Evolutionary conservation across 1,140 invertebrate species (phyloP), one percentile per base, ranked within the genome.

Genomic region (Augochlora pura): DNA sequence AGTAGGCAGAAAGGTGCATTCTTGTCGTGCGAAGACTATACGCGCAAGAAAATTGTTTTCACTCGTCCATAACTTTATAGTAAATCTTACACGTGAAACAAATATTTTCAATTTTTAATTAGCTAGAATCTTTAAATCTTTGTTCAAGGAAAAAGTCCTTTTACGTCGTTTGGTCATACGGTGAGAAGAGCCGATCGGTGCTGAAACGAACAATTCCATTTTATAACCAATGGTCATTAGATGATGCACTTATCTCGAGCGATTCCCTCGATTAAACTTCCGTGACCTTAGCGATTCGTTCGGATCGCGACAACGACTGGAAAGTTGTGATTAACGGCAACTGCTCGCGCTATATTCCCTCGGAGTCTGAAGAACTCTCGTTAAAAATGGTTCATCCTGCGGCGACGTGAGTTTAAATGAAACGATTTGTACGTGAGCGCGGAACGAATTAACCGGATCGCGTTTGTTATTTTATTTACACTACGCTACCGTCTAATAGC

Each of bases 211-310:
- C 46, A 12, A 25, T 60, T 59, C 46, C n/a, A 46, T 69, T 69
- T 69, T n/a, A 69, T 23, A 18, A 38, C 1, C 14, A 4, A 0
- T 32, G 16, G 32, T 23, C 54, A 4, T 23, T 39, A 42, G 60
- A 68, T 39, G 63, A 14, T 5, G n/a, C 42, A 59, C 32, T 66
- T 23, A 0, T 42, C 25, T 23, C 38, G 23, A 12, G 12, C 18
- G 32, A 38, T n/a, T 60, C 4, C 10, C 52, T 60, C 25, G 64
- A 60, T 76, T 68, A 59, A 68, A 68, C 38, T 46, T 27, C 65
- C 21, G 6, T 42, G 25, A 25, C 14, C 46, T n/a, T 60, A 21
- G 25, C 25, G 23, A 60, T 32, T 76, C 52, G 9, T 46, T 68
- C 52, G 23, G 21, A 67, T 10, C 6, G 0, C 12, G 39, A 23